These are phyloP conservation scores for Drosophila sp. DNA, from an alignment of 1,140 invertebrate species.

Conservation along the genomic window DNA sequence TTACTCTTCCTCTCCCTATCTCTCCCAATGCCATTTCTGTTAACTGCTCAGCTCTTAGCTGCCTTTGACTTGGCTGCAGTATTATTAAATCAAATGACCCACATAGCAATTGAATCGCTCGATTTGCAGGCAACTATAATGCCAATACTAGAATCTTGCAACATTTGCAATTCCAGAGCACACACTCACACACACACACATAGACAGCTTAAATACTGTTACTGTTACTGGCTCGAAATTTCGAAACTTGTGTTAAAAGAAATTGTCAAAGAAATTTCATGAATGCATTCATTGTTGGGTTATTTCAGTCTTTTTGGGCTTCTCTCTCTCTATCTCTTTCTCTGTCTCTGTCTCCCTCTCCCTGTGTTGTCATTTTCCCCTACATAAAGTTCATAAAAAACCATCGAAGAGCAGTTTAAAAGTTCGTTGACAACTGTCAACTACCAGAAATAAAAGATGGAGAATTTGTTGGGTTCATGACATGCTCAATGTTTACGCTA, in stretches of 20 bases:
- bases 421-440: constrained; percentile 36
- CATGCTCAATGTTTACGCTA: constrained; percentile 64
- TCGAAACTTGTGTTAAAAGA: constrained; percentile 34
- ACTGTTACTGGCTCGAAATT: constrained; percentile 41
- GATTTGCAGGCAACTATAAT: constrained; percentile 58
- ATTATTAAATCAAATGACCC: constrained; percentile 79
- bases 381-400: constrained; percentile 74
- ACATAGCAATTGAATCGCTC: constrained; percentile 76
- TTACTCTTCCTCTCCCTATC: neutral
- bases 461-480: constrained; percentile 21
- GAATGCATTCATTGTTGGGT: constrained; percentile 52
- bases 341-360: neutral
- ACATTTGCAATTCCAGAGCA: constrained; percentile 52
- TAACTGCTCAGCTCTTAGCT: neutral
- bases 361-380: constrained; percentile 1
- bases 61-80: constrained; percentile 35
- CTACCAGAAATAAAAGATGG: constrained; percentile 4
- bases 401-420: constrained; percentile 55
- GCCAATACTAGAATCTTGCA: constrained; percentile 27
- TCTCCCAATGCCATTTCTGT: too few relatives aligned
- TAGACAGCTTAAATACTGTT: constrained; percentile 34
- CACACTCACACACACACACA: constrained; percentile 23
- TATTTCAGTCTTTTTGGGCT: constrained; percentile 33
- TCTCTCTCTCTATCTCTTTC: neutral
- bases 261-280: constrained; percentile 52